Evolutionary conservation across 2,113 vertebrate species (phyloP).

Genomic region (Paraplagusia blochii): DNA sequence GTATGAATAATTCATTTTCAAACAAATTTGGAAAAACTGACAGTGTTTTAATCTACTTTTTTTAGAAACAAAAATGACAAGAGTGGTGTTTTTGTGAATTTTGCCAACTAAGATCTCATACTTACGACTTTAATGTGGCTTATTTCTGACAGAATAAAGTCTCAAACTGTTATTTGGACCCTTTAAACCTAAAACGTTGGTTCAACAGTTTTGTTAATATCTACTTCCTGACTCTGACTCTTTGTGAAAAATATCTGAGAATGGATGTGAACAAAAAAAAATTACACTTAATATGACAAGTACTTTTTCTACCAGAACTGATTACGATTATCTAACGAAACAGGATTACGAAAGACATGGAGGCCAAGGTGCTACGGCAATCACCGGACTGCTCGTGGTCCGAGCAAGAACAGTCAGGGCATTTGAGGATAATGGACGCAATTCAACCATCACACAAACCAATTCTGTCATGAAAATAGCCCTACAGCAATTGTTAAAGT

Average conservation of each 20-base stretch:
- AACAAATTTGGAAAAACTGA: no score
- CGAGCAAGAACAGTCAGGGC: background rate
- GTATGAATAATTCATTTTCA: no score
- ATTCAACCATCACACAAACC: conserved; percentile 21
- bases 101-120: background rate
- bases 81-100: background rate
- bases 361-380: conserved; percentile 16
- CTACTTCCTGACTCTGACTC: background rate
- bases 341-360: conserved; percentile 30
- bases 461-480: conserved; percentile 25
- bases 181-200: conserved; percentile 18
- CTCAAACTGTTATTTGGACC: background rate
- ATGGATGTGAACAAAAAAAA: conserved; percentile 24
- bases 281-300: conserved; percentile 36
- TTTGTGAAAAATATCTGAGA: conserved; percentile 15
- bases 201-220: background rate
- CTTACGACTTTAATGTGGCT: background rate
- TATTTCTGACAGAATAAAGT: background rate
- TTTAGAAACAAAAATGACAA: no score
- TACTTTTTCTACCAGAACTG: conserved; percentile 41
- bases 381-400: conserved; percentile 3
- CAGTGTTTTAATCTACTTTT: no score
- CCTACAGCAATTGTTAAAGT: conserved; percentile 10
- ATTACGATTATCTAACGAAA: conserved; percentile 55
- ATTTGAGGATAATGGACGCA: conserved; percentile 10